Evolutionary conservation across 2,797 vertebrate species (phyloP).

Genomic region (Chromis chromis): DNA sequence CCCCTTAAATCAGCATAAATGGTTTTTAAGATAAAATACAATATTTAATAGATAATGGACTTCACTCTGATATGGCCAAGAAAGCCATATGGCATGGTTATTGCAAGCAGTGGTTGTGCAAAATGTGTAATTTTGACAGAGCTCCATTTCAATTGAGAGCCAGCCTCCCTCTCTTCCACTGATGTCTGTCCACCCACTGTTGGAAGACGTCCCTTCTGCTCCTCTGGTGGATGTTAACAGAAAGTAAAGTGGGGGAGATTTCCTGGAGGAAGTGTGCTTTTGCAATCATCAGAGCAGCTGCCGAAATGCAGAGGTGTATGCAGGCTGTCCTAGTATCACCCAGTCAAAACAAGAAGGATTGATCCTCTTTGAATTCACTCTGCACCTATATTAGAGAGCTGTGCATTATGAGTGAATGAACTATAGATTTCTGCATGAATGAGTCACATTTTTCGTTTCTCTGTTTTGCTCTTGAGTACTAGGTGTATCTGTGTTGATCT

Average conservation of each 20-base stretch:
- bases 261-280: constrained; percentile 71
- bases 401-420: background rate
- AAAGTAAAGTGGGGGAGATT: constrained; percentile 56
- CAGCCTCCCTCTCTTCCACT: constrained; percentile 8
- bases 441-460: background rate
- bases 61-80: background rate
- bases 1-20: background rate
- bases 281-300: constrained; percentile 61
- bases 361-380: constrained; percentile 19
- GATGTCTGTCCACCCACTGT: constrained; percentile 44
- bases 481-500: background rate
- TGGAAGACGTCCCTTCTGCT: constrained; percentile 34
- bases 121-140: background rate
- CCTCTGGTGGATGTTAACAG: constrained; percentile 36
- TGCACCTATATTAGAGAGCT: constrained; percentile 3
- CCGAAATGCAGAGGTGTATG: constrained; percentile 31
- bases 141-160: constrained; percentile 21
- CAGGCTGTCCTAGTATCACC: constrained; percentile 9
- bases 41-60: background rate
- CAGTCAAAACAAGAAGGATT: constrained; percentile 32
- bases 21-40: background rate
- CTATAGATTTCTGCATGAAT: background rate
- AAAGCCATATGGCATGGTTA: background rate
- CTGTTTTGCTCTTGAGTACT: background rate
- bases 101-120: background rate